Percentiles rank a stretch among this genome's conserved stretches.
Conservation (phyloP, 2,113 vertebrate genomes). For the Triplophysa tibetana region DNA sequence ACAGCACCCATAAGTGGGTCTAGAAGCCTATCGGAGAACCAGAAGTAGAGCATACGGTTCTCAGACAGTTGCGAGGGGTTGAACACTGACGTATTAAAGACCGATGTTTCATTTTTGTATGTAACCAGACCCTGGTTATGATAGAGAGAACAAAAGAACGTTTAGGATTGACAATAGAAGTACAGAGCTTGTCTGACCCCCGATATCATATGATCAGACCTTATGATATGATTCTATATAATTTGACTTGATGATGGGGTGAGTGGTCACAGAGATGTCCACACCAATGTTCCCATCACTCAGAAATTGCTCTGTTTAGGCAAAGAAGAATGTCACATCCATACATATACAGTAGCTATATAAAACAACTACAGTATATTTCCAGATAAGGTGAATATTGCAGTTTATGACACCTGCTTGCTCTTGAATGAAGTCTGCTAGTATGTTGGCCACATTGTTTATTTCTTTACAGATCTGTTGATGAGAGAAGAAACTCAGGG, state of each 20-base stretch:
- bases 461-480: constrained; percentile 88
- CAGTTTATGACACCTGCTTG: constrained; percentile 73
- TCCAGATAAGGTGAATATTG: not conserved
- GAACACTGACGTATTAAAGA: constrained; percentile 71
- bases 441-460: constrained; percentile 75
- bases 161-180: not conserved
- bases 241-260: constrained; percentile 74
- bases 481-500: constrained; percentile 35
- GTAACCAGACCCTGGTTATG: constrained; percentile 73
- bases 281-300: constrained; percentile 73
- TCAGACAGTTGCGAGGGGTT: constrained; percentile 72
- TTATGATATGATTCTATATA: constrained; percentile 88
- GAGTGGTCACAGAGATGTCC: constrained; percentile 73
- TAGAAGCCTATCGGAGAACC: constrained; percentile 79
- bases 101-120: constrained; percentile 68
- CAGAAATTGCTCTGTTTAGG: constrained; percentile 76
- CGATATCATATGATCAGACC: constrained; percentile 61
- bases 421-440: constrained; percentile 80
- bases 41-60: constrained; percentile 84
- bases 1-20: constrained; percentile 72
- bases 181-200: not conserved
- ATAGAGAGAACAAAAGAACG: not conserved
- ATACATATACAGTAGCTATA: too few species aligned
- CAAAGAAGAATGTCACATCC: constrained; percentile 4
- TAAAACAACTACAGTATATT: too few species aligned